Evolutionary conservation across 2,888 invertebrate genomes (phyloP).

Genomic region (Parnassius orleans): DNA sequence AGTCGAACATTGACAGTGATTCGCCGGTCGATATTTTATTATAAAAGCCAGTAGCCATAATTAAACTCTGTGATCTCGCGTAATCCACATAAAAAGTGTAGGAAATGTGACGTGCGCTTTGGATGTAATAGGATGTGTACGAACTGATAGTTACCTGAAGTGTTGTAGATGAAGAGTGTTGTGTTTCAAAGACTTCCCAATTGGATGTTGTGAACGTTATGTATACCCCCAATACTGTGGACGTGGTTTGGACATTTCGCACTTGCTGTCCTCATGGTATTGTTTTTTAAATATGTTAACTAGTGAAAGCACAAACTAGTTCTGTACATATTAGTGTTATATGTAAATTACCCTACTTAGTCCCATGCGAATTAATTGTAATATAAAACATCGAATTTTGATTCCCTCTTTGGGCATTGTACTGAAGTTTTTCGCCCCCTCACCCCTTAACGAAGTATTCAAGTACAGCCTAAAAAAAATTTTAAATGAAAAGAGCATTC

Average conservation of each 20-base stretch:
- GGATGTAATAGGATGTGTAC: constrained; percentile 67
- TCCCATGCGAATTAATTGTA: constrained; percentile 60
- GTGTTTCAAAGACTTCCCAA: constrained; percentile 44
- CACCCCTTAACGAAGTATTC: constrained; percentile 47
- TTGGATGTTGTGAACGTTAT: constrained; percentile 46
- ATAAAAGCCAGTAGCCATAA: constrained; percentile 66
- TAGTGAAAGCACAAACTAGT: constrained; percentile 76
- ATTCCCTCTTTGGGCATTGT: constrained; percentile 66
- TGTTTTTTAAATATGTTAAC: constrained; percentile 53
- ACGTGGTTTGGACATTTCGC: constrained; percentile 21
- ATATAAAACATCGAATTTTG: constrained; percentile 74
- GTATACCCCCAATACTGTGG: constrained; percentile 3
- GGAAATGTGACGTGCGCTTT: constrained; percentile 68
- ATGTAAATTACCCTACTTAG: constrained; percentile 69
- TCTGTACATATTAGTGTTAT: constrained; percentile 77
- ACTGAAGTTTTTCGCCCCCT: constrained; percentile 69
- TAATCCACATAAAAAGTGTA: constrained; percentile 60
- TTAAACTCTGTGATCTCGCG: constrained; percentile 76
- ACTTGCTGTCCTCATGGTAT: constrained; percentile 29
- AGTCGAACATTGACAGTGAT: constrained; percentile 38
- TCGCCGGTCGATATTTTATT: constrained; percentile 31
- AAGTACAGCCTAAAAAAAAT: constrained; percentile 62
- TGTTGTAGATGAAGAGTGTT: constrained; percentile 48
- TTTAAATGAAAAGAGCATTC: constrained; percentile 75
- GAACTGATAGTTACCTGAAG: constrained; percentile 68